phyloP scores from a whole-genome alignment of 2,797 vertebrate genomes.

The Coccyzus lansbergi region DNA sequence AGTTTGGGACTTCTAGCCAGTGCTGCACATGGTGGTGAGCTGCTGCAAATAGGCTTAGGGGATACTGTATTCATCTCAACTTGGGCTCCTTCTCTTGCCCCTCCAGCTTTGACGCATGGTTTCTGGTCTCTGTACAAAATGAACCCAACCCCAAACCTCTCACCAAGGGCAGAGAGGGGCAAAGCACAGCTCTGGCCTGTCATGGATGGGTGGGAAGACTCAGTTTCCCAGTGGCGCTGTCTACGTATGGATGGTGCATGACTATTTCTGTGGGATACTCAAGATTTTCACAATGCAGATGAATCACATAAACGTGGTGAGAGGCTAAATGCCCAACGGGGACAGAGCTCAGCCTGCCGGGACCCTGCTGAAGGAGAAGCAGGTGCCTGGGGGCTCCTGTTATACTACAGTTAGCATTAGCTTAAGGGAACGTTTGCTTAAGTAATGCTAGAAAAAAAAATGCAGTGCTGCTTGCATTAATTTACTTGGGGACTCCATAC shows the following conservation, averaged over 20 bases:
- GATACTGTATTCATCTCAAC: accelerated
- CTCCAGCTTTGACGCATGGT: accelerated
- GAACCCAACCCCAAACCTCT: not conserved
- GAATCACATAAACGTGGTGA: accelerated
- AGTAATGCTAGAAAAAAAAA: not conserved
- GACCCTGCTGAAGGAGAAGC: not conserved
- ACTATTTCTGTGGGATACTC: not conserved
- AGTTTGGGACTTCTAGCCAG: not conserved
- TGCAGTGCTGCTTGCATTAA: not conserved
- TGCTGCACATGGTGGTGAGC: not conserved
- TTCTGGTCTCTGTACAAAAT: not conserved
- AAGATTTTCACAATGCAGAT: accelerated
- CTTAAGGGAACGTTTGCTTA: not conserved
- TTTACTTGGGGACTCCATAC: not conserved
- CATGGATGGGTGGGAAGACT: not conserved
- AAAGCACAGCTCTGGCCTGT: accelerated
- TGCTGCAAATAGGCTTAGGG: accelerated
- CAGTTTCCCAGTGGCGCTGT: accelerated
- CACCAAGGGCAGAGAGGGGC: not conserved
- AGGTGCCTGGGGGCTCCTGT: not conserved
- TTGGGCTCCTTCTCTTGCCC: not conserved
- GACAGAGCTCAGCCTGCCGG: not conserved
- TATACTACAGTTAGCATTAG: accelerated
- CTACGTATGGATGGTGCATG: accelerated
- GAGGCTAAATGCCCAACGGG: accelerated